Evolutionary conservation across 2,797 vertebrate species (phyloP).

Genomic region (Adelosebastes latens): DNA sequence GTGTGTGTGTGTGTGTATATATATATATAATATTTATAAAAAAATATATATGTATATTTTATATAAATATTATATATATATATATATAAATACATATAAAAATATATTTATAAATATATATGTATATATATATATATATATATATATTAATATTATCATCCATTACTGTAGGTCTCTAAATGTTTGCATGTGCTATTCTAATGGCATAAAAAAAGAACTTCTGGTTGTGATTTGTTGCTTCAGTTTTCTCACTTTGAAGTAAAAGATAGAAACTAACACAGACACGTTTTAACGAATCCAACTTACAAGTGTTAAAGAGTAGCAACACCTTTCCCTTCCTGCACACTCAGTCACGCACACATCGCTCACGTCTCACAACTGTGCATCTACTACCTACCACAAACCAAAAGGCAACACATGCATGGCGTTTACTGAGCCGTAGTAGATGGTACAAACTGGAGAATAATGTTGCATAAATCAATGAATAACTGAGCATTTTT

Average conservation of each 20-base stretch:
- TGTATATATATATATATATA: no score
- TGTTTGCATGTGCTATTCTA: neutral
- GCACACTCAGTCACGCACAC: neutral
- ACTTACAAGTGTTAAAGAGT: slow-evolving; percentile 19
- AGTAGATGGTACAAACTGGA: neutral
- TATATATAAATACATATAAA: no score
- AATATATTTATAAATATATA: no score
- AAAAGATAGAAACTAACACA: neutral
- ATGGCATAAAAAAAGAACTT: neutral
- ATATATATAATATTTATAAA: no score
- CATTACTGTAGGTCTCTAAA: neutral
- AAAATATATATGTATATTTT: neutral
- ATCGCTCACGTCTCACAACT: slow-evolving; percentile 33
- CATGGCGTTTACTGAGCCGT: neutral
- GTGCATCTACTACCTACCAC: slow-evolving; percentile 6
- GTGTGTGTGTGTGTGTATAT: no score
- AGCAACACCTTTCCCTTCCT: slow-evolving; percentile 60
- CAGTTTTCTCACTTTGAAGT: slow-evolving; percentile 4
- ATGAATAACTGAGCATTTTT: neutral
- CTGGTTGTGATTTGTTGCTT: slow-evolving; percentile 19
- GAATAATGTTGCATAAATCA: neutral
- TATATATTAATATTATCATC: neutral
- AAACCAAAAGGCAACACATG: neutral
- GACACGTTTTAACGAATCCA: neutral
- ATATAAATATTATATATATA: no score